phyloP scores from a whole-genome alignment of 2,888 invertebrate genomes.

The Autographa gamma region DNA sequence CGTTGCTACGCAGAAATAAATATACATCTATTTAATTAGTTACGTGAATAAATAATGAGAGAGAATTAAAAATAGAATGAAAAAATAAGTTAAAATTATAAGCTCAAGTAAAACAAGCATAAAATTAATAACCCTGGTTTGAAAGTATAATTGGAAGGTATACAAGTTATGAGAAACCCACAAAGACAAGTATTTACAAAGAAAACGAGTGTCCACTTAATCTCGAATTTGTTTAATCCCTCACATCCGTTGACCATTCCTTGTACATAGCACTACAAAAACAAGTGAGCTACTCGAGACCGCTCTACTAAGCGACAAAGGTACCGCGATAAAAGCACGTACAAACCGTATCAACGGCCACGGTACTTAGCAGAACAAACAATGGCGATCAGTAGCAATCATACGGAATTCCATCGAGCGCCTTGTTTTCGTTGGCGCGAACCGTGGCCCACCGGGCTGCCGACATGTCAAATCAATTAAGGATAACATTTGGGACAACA shows the following conservation, averaged over 20 bases:
- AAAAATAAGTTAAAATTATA: not conserved
- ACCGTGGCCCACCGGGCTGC: conserved; percentile 66
- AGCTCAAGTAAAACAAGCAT: conserved; percentile 14
- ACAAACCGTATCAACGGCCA: conserved; percentile 71
- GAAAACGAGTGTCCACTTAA: conserved; percentile 7
- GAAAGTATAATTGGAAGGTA: conserved; percentile 5
- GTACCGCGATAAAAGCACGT: conserved; percentile 78
- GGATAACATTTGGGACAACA: conserved; percentile 67
- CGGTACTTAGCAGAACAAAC: conserved; percentile 84
- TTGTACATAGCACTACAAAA: conserved; percentile 57
- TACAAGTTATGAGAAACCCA: not conserved
- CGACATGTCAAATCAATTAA: conserved; percentile 84
- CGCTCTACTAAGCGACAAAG: conserved; percentile 79
- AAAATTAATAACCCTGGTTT: conserved; percentile 9
- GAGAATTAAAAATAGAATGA: not conserved
- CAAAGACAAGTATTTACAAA: conserved; percentile 5
- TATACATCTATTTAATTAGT: not conserved
- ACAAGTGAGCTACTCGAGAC: conserved; percentile 52
- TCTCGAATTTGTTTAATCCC: conserved; percentile 32
- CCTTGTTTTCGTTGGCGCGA: conserved; percentile 75
- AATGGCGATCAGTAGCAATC: conserved; percentile 78
- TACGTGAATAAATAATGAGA: conserved; percentile 10
- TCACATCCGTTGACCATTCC: conserved; percentile 44
- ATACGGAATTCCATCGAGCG: conserved; percentile 69
- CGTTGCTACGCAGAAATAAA: not conserved